Evolutionary conservation across 2,113 vertebrate species (phyloP).

Genomic region (Ovis aries): ARS-UI_Ramb_v3.0 NC_056054.1:115795501-115796000

Average conservation of each 20-base stretch:
- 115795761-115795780: neutral
- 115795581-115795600: neutral
- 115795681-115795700: neutral
- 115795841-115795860: neutral
- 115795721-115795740: neutral
- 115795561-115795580: too few species aligned
- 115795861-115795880: neutral
- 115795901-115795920: neutral
- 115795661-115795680: neutral
- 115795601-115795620: neutral
- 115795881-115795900: neutral
- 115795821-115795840: neutral
- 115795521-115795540: accelerated
- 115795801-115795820: neutral
- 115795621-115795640: neutral
- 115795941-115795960: neutral
- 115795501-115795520: neutral
- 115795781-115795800: neutral
- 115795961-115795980: neutral
- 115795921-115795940: accelerated
- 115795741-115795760: neutral
- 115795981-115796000: neutral
- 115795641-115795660: neutral
- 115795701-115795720: neutral
- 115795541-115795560: neutral